Base-by-base conservation (phyloP, 2,797 vertebrate genomes). In the Nyctibius grandis region DNA sequence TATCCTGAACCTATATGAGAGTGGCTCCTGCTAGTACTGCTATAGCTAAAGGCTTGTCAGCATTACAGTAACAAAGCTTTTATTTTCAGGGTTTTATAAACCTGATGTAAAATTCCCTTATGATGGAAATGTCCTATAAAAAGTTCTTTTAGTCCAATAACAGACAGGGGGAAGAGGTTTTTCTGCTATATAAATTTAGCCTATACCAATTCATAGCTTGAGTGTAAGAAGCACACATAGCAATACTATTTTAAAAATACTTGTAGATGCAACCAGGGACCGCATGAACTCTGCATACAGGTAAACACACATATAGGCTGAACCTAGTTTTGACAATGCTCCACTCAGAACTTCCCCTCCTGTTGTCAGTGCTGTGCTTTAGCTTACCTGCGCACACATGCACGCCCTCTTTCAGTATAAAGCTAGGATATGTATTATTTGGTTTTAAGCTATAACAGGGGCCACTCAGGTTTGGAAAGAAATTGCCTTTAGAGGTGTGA, bases 21-120 rank as follows among this genome's bases (percentile, higher is more conserved):
- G 61, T 89, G 47, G 64, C 26, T 89, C 51, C 69, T 70, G 59
- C 76, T 81, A 81, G 54, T 76, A 34, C 47, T 51, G 54, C 73
- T 80, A 31, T 31, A 64, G 80, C 83, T 85, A 61, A 76, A 31
- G 54, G 36, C 22, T 94, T 76, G 61, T 61, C 70, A 80, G 69
- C 48, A 36, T 73, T 93, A 47, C 5, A 70, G 77, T 22, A 84
- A 63, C 70, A 87, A 79, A 88, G 85, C 48, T 79, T 89, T 84
- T 82, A 73, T 88, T 94, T 92, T 89, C 81, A 88, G 38, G 40
- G n/a, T 10, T 81, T 93, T 95, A 89, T 40, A 91, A 84, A 67
- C 63, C 83, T 33, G 34, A 59, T 88, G 54, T 57, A 86, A 92
- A 87, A 90, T 93, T 72, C 81, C 64, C 25, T 73, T 60, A 31